A percentile compares a stretch with the other conserved stretches of the same genome.
Evolutionary conservation across 1,140 invertebrate genomes (phyloP).

Genomic region (Drosophila paulistorum): DNA sequence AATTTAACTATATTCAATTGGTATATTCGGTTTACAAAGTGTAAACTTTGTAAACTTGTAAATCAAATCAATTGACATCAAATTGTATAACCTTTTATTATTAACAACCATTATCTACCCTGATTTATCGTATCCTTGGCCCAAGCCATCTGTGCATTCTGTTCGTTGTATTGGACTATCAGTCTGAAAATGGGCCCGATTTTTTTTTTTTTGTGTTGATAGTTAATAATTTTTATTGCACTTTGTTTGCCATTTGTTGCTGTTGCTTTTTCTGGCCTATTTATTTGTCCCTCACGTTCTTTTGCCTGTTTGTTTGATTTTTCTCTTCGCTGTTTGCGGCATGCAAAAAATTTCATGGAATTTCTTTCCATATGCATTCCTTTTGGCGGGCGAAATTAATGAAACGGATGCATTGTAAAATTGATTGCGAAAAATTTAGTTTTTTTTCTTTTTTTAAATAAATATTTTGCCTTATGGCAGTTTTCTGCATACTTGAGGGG

Average conservation of each 20-base stretch:
- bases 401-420: not conserved
- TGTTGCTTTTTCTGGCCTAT: conserved; percentile 54
- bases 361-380: not conserved
- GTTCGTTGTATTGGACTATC: too few species aligned
- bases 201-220: not conserved
- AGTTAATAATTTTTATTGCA: conserved; percentile 51
- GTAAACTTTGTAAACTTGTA: too few species aligned
- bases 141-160: too few species aligned
- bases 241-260: conserved; percentile 56
- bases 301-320: conserved; percentile 9
- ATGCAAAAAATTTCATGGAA: conserved; percentile 32
- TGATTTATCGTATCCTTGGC: too few species aligned
- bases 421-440: not conserved
- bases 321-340: conserved; percentile 48
- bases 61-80: too few species aligned
- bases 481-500: not conserved
- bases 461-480: too few species aligned
- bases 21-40: too few species aligned
- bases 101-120: too few species aligned
- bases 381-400: not conserved
- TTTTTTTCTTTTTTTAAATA: not conserved
- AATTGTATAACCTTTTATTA: too few species aligned
- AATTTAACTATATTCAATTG: too few species aligned
- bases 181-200: too few species aligned
- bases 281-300: conserved; percentile 71